Evolutionary conservation across 2,888 invertebrate genomes (phyloP).

Genomic region (Loripinus fragilis): DNA sequence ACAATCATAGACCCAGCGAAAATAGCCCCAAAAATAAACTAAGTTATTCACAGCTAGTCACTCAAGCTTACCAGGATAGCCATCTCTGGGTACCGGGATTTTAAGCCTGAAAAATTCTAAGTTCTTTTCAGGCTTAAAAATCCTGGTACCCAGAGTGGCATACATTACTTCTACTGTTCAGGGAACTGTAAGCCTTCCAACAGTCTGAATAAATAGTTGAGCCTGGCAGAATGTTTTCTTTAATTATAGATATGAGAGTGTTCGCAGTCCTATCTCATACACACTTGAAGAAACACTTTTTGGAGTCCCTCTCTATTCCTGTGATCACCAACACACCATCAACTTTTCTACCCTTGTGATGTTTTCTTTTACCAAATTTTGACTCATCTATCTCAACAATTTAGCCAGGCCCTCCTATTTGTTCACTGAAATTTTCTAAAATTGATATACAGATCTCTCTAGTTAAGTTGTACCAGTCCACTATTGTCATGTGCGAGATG

Average conservation of each 20-base stretch:
- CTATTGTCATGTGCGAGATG: constrained; percentile 27
- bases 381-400: constrained; percentile 46
- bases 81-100: no score
- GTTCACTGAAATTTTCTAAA: constrained; percentile 15
- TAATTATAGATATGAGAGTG: constrained; percentile 38
- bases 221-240: constrained; percentile 36
- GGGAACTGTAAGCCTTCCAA: constrained; percentile 42
- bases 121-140: no score
- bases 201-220: constrained; percentile 48
- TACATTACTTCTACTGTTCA: no score
- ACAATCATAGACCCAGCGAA: no score
- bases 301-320: constrained; percentile 37
- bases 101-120: no score
- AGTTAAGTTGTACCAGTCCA: constrained; percentile 38
- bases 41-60: no score
- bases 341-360: constrained; percentile 44
- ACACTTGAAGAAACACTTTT: constrained; percentile 34
- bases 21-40: no score
- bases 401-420: constrained; percentile 41
- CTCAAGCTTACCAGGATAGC: no score
- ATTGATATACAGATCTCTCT: constrained; percentile 37
- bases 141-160: no score
- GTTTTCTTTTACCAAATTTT: constrained; percentile 56
- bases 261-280: constrained; percentile 37
- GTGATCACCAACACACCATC: constrained; percentile 49